These are phyloP conservation scores for Setophaga coronata DNA, from an alignment of 2,113 vertebrate genomes.

Conservation along the genomic window DNA sequence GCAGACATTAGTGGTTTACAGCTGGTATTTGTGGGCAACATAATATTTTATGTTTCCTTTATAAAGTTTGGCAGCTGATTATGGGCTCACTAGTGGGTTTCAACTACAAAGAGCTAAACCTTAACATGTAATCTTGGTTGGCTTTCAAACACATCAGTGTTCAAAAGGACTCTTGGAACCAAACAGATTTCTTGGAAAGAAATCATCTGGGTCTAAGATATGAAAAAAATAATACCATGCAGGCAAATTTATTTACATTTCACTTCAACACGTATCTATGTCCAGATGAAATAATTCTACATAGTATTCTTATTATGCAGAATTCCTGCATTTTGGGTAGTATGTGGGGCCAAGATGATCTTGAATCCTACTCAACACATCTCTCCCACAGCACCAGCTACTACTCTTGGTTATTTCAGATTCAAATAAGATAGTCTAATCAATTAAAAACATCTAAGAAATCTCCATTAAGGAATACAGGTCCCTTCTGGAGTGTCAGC, in stretches of 20 bases:
- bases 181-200: neutral
- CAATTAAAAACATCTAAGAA: neutral
- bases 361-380: neutral
- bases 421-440: neutral
- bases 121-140: conserved; percentile 17
- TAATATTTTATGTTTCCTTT: conserved; percentile 60
- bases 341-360: fast-evolving
- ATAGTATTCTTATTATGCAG: neutral
- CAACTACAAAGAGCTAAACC: conserved; percentile 32
- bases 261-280: neutral
- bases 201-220: neutral
- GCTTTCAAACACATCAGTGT: neutral
- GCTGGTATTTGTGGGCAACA: conserved; percentile 50
- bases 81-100: conserved; percentile 22
- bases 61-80: conserved; percentile 49
- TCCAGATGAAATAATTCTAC: neutral
- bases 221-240: neutral
- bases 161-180: neutral
- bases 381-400: neutral
- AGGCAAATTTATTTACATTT: neutral
- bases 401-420: neutral
- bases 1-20: conserved; percentile 49
- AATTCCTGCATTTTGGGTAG: neutral
- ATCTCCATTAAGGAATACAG: neutral
- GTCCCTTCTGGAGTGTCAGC: neutral